Evolutionary conservation across 2,113 vertebrate species (phyloP), one percentile per base, ranked within the genome.

Genomic region (Callaeas wilsoni): DNA sequence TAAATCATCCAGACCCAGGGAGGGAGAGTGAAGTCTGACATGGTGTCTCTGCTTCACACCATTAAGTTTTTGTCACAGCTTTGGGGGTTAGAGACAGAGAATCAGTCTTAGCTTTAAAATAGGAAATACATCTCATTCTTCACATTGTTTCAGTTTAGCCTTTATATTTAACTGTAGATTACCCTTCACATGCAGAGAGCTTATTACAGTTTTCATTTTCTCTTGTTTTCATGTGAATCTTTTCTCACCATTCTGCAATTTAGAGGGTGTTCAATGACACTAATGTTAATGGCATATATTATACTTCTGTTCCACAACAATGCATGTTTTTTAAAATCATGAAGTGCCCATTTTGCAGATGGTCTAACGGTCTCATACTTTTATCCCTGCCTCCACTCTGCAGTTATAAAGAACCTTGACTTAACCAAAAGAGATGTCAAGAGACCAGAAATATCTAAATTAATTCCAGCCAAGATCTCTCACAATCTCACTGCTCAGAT

Each of bases 311-410:
- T 98, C 96, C 95, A 94, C 90, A 92, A 95, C 85, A 95, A 71
- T 93, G 95, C 86, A 20, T 30, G 23, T 93, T 97, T 98, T 97
- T 96, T 96, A 97, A 97, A 97, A 96, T 87, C 69, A 92, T 94
- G 81, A 97, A 97, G 73, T 94, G 95, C 90, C 96, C 96, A 96
- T 97, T 98, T 97, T 97, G 94, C 97, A 97, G 97, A 97, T 97
- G 95, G 77, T 97, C 95, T 69, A 33, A 93, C 47, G 94, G 92
- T 57, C 89, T 96, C 81, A 59, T 67, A 88, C 53, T 89, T 79
- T 91, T 59, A 89, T 74, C 80, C 77, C 69, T 95, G 64, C 85
- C 92, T 94, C 86, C 47, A 92, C 81, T 82, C 94, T 65, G 49
- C 71, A 73, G 68, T 68, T 49, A 92, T 53, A 96, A 83, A 95